A percentile compares a stretch with the other conserved stretches of the same genome.
phyloP scores from a whole-genome alignment of 2,797 vertebrate species.

The Pyrocephalus nanus region DNA sequence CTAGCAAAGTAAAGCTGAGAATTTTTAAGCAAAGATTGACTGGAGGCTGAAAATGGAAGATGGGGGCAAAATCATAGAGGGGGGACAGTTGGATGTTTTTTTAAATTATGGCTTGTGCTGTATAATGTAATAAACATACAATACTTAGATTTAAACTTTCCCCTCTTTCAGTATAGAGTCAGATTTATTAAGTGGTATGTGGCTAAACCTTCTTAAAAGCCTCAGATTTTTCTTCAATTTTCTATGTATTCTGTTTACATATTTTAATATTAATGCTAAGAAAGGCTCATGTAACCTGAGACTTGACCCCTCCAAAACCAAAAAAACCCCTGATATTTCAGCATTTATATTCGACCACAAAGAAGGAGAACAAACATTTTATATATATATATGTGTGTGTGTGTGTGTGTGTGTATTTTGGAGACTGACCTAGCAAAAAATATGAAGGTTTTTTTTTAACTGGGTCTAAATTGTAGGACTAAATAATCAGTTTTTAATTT shows the following conservation, averaged over 20 bases:
- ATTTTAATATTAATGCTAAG: conserved; percentile 54
- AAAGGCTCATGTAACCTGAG: conserved; percentile 35
- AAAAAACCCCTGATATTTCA: conserved; percentile 1
- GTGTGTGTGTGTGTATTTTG: background rate
- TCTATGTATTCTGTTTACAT: conserved; percentile 8
- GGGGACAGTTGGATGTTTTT: background rate
- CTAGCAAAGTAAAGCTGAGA: background rate
- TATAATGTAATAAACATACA: background rate
- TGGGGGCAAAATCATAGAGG: background rate
- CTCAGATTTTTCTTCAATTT: conserved; percentile 28
- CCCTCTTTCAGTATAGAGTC: background rate
- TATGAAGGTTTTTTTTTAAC: conserved; percentile 6
- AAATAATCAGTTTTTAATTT: conserved; percentile 55
- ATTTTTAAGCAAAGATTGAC: background rate
- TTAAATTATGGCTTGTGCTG: background rate
- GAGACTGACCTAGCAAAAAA: conserved; percentile 46
- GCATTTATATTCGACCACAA: conserved; percentile 46
- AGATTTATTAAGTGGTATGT: conserved; percentile 1
- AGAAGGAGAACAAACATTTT: conserved; percentile 14
- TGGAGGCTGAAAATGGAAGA: background rate
- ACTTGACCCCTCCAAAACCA: background rate
- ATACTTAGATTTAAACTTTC: background rate
- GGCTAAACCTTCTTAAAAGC: conserved; percentile 20
- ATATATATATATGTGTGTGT: background rate
- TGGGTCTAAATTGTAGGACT: conserved; percentile 8